These are phyloP conservation scores for Falco berigora DNA, from an alignment of 2,797 vertebrate species.

Conservation along the genomic window DNA sequence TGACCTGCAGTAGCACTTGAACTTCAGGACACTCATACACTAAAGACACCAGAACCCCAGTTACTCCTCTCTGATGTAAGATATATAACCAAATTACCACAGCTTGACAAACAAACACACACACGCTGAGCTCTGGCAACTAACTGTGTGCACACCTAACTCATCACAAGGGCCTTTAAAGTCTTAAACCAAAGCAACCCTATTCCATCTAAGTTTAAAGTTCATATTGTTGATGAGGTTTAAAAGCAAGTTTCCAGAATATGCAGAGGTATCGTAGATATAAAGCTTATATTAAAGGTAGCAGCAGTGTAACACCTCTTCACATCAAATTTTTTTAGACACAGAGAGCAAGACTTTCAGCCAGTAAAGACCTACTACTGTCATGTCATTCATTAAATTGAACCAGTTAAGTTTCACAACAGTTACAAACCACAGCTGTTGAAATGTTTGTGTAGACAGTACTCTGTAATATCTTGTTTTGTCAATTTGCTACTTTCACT, in stretches of 20 bases:
- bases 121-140: accelerated
- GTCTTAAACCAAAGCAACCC: not conserved
- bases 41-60: not conserved
- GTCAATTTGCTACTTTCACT: not conserved
- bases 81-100: not conserved
- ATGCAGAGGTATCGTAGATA: not conserved
- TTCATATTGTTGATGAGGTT: not conserved
- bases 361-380: not conserved
- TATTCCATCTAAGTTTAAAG: not conserved
- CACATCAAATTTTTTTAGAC: not conserved
- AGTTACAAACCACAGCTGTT: not conserved
- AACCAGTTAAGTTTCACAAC: not conserved
- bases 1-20: not conserved
- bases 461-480: not conserved
- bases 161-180: not conserved
- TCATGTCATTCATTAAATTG: not conserved
- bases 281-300: not conserved
- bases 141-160: not conserved
- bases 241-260: not conserved
- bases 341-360: not conserved
- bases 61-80: not conserved
- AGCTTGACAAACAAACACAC: not conserved
- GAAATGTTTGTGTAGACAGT: not conserved
- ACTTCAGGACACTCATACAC: not conserved
- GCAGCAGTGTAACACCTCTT: not conserved